Conservation (phyloP, 2,888 invertebrate species). For the Hypsopygia costalis region DNA sequence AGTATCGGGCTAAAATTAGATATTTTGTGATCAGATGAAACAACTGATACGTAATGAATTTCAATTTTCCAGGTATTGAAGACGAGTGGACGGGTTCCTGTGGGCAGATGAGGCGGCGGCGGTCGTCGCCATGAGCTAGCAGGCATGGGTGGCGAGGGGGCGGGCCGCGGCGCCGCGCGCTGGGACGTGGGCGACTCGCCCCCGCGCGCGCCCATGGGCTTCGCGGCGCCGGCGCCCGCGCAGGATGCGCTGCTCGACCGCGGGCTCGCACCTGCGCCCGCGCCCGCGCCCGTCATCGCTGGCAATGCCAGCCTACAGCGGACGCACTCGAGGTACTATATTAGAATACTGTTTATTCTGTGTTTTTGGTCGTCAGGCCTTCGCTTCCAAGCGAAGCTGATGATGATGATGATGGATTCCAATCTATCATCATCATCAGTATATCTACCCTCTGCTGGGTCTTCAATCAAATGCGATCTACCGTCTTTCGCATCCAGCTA, state of each 20-base stretch:
- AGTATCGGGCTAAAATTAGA: too few species aligned
- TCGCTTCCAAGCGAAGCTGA: too few species aligned
- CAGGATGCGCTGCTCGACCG: constrained; percentile 81
- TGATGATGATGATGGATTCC: too few species aligned
- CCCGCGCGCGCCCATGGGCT: constrained; percentile 79
- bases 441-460: too few species aligned
- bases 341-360: too few species aligned
- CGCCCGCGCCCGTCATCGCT: constrained; percentile 68
- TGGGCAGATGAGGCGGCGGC: constrained; percentile 55
- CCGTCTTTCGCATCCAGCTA: too few species aligned
- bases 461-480: too few species aligned
- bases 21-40: too few species aligned
- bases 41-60: too few species aligned
- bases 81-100: constrained; percentile 43
- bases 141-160: constrained; percentile 81
- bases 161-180: constrained; percentile 83
- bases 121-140: constrained; percentile 74
- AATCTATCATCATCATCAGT: too few species aligned
- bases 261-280: constrained; percentile 58
- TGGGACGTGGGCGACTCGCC: constrained; percentile 82
- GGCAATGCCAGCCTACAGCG: constrained; percentile 80
- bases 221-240: constrained; percentile 79
- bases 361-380: too few species aligned
- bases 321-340: constrained; percentile 85
- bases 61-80: constrained; percentile 10